Conservation (phyloP, 2,113 vertebrate genomes). For the Sphyrna mokarran region DNA sequence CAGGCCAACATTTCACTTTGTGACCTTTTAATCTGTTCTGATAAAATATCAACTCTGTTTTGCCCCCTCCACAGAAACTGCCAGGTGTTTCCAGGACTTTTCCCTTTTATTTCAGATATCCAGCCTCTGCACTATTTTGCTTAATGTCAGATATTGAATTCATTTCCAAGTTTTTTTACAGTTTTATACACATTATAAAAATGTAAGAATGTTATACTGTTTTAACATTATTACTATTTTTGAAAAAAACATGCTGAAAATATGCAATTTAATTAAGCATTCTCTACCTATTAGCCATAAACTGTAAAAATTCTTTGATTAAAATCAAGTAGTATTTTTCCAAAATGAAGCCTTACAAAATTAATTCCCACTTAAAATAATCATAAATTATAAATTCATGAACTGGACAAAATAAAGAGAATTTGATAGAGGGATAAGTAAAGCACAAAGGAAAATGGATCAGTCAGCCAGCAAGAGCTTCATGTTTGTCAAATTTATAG, state of each 20-base stretch:
- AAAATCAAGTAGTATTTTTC: background rate
- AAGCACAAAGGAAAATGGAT: background rate
- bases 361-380: background rate
- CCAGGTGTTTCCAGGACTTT: too few relatives aligned
- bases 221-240: background rate
- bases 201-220: background rate
- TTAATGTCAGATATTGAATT: background rate
- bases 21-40: too few relatives aligned
- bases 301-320: background rate
- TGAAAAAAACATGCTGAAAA: background rate
- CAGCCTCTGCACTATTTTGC: too few relatives aligned
- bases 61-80: too few relatives aligned
- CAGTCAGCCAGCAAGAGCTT: background rate
- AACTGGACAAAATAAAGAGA: background rate
- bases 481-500: background rate
- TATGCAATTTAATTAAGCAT: background rate
- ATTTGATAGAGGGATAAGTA: background rate
- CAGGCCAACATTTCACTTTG: too few relatives aligned
- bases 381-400: background rate
- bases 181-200: background rate
- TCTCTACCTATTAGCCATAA: background rate
- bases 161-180: background rate
- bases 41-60: too few relatives aligned
- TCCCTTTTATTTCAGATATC: too few relatives aligned
- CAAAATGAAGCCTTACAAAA: background rate